Percentiles rank a stretch among this genome's conserved stretches.
These are phyloP conservation scores for Scarus forsteni DNA, from an alignment of 2,797 vertebrate species.

Conservation along the genomic window DNA sequence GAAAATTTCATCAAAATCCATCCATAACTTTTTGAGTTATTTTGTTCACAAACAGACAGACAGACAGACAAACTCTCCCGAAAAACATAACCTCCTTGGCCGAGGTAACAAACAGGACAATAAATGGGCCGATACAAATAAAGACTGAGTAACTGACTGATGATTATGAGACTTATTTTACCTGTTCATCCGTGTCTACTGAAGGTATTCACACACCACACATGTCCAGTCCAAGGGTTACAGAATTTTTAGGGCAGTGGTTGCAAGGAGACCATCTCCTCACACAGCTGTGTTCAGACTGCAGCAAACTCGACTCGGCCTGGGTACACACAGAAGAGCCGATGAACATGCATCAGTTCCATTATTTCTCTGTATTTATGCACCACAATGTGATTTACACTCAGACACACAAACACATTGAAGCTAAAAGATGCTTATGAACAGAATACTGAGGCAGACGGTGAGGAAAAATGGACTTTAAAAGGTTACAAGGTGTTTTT, in stretches of 20 bases:
- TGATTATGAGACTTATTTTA: background rate
- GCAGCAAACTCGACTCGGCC: constrained; percentile 39
- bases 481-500: constrained; percentile 1
- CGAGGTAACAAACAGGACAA: too few species aligned
- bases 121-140: too few species aligned
- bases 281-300: constrained; percentile 56
- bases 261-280: constrained; percentile 77
- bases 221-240: constrained; percentile 41
- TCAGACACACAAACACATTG: constrained; percentile 2
- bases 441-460: constrained; percentile 11
- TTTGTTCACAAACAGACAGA: too few species aligned
- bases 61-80: too few species aligned
- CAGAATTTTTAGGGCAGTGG: constrained; percentile 58
- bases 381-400: background rate
- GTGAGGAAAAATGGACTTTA: constrained; percentile 2
- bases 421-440: background rate
- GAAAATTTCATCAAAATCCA: too few species aligned
- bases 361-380: too few species aligned
- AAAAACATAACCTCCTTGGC: too few species aligned
- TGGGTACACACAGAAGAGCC: constrained; percentile 9
- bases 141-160: too few species aligned
- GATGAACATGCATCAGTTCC: background rate
- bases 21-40: too few species aligned
- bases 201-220: constrained; percentile 25
- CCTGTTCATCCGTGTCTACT: constrained; percentile 9